phyloP scores from a whole-genome alignment of 2,888 invertebrate species.

The Corbicula japonica region DNA sequence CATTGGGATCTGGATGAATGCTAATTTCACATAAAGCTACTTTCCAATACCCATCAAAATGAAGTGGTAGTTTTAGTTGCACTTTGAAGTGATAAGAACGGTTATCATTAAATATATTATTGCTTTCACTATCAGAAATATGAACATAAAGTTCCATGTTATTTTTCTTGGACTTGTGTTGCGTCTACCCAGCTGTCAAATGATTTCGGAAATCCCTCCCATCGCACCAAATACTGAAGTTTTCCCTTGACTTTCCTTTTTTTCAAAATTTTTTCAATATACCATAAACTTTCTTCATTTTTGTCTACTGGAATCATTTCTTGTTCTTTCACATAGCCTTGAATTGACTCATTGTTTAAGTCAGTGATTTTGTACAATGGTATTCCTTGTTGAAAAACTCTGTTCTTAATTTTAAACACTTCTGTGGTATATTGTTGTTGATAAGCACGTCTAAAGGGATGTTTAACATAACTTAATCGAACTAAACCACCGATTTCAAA shows the following conservation, averaged over 20 bases:
- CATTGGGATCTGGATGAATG: slow-evolving; percentile 25
- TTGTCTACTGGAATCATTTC: slow-evolving; percentile 48
- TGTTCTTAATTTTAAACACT: slow-evolving; percentile 46
- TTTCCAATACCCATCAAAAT: slow-evolving; percentile 56
- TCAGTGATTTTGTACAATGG: slow-evolving; percentile 50
- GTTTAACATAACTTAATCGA: slow-evolving; percentile 47
- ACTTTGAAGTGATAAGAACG: slow-evolving; percentile 44
- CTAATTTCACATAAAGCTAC: slow-evolving; percentile 50
- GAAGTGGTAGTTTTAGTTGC: slow-evolving; percentile 44
- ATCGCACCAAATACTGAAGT: slow-evolving; percentile 45
- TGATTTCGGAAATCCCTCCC: slow-evolving; percentile 41
- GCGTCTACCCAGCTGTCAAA: slow-evolving; percentile 49
- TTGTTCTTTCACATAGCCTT: slow-evolving; percentile 33
- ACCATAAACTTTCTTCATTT: slow-evolving; percentile 53
- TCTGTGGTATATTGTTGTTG: slow-evolving; percentile 55
- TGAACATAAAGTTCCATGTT: slow-evolving; percentile 47
- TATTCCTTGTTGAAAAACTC: slow-evolving; percentile 48
- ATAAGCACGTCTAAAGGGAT: slow-evolving; percentile 50
- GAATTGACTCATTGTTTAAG: slow-evolving; percentile 36
- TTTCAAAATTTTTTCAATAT: slow-evolving; percentile 48
- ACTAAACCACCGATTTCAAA: slow-evolving; percentile 41
- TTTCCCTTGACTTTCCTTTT: slow-evolving; percentile 43
- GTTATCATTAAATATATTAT: slow-evolving; percentile 41
- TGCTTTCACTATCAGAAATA: slow-evolving; percentile 46
- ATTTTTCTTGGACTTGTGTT: slow-evolving; percentile 40